Evolutionary conservation across 2,797 vertebrate genomes (phyloP).

Genomic region (Pseudocheirus occidentalis): DNA sequence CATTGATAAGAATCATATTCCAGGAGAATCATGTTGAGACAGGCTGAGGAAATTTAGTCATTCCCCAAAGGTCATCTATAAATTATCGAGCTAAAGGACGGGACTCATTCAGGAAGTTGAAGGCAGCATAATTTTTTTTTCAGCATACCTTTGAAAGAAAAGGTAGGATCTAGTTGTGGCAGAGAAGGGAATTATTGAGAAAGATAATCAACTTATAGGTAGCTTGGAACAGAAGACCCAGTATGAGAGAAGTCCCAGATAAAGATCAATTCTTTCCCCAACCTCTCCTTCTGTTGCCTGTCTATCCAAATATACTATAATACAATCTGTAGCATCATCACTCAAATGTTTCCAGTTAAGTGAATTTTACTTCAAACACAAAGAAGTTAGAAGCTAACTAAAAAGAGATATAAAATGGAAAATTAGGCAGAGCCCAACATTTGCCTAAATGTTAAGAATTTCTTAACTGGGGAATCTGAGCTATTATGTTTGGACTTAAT

Average conservation of each 20-base stretch:
- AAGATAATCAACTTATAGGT: background rate
- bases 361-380: background rate
- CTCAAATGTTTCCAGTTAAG: background rate
- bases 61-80: background rate
- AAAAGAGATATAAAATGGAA: background rate
- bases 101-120: background rate
- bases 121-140: background rate
- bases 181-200: background rate
- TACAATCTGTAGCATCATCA: background rate
- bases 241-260: background rate
- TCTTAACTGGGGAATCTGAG: background rate
- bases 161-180: background rate
- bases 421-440: background rate
- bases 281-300: background rate
- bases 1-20: background rate
- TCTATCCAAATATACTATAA: background rate
- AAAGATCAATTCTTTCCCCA: background rate
- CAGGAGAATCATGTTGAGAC: background rate
- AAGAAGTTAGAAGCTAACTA: background rate
- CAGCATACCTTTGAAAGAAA: background rate
- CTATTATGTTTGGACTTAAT: background rate
- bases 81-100: background rate
- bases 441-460: background rate
- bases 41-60: background rate
- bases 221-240: background rate